Base-by-base conservation (phyloP, 2,113 vertebrate species). In the Poicephalus meyeri region DNA sequence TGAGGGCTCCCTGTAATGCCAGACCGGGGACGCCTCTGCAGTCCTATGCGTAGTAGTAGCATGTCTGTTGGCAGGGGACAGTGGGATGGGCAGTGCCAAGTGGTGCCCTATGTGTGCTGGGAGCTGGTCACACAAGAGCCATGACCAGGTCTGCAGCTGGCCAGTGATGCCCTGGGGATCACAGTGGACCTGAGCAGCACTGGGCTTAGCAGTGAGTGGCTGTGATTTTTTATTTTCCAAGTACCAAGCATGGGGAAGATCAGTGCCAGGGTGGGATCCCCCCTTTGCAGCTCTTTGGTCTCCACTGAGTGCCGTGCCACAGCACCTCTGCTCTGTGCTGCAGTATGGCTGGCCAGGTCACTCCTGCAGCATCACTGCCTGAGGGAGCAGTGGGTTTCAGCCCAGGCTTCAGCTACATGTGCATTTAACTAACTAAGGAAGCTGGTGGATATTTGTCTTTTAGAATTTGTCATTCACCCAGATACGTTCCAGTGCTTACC, bases 371-470 rank as follows among this genome's bases (percentile, higher is more conserved):
- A 24, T 33, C 1, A 0, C 1, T 16, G 2, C 14, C 72, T 7
- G 14, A 63, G 9, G 31, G 17, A 70, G 28, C 1, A 0, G 24
- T 18, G 39, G 42, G 20, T 50, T 84, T 79, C 28, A 68, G 6
- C 31, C n/a, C 41, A 68, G n/a, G 28, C 42, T 81, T 86, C 31
- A 53, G 47, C 25, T 35, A 18, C 20, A 7, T 4, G 4, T 12
- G 46, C n/a, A 16, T 76, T 76, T 42, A 49, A 21, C 39, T 79
- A 37, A n/a, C 23, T 78, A 65, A 91, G 65, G 33, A 46, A 69
- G 17, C 11, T 0, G 0, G 11, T 20, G 6, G 0, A 1, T 16
- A 73, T 80, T 79, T 1, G 37, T 71, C 31, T 76, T 90, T 39
- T 17, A 39, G 55, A 70, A 65, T 52, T 39, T 73, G 17, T 52